phyloP scores from a whole-genome alignment of 2,113 vertebrate species.

The Sigmodon hispidus region DNA sequence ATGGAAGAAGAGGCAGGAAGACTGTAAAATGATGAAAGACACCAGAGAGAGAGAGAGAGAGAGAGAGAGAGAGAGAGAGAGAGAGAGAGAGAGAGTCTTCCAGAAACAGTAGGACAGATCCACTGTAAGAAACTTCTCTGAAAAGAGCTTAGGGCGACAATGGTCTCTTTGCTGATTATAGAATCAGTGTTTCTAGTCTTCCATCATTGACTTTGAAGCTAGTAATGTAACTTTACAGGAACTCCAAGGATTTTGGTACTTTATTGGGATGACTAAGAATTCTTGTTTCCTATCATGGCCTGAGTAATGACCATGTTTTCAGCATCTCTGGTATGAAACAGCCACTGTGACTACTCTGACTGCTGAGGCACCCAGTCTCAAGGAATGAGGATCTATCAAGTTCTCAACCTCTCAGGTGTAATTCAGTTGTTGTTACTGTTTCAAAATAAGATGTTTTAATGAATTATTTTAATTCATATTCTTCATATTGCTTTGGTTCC shows the following conservation, averaged over 20 bases:
- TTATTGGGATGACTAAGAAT: neutral
- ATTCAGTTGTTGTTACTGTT: neutral
- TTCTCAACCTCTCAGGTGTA: neutral
- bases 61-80: too few species aligned
- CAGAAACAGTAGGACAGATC: neutral
- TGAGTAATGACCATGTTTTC: neutral
- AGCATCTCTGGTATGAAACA: neutral
- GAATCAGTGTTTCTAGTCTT: neutral
- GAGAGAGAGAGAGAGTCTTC: too few species aligned
- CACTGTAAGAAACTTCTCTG: neutral
- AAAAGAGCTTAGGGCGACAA: neutral
- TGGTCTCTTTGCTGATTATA: neutral
- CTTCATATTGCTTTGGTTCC: neutral
- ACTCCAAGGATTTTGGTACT: neutral
- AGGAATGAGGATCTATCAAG: neutral
- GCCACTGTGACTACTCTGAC: neutral
- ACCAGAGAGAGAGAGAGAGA: too few species aligned
- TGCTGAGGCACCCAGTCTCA: neutral
- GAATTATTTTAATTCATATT: neutral
- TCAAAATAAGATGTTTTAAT: neutral
- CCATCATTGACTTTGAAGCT: neutral
- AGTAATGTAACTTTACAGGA: neutral
- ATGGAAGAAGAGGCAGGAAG: neutral
- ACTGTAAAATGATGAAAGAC: neutral
- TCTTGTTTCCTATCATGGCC: neutral